Evolutionary conservation across 2,797 vertebrate genomes (phyloP).

Genomic region (Poecilia wingei): DNA sequence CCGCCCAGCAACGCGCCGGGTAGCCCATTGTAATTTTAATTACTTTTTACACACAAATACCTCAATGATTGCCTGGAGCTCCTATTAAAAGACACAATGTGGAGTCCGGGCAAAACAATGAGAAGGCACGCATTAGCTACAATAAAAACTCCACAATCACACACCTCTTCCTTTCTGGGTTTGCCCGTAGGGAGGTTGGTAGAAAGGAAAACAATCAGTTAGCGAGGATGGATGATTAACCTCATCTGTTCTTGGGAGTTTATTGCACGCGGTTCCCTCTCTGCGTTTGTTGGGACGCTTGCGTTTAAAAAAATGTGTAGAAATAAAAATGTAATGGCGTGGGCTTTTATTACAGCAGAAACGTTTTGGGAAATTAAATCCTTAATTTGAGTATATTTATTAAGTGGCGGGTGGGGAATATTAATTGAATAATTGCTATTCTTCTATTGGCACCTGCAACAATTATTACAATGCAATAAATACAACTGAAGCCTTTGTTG

Average conservation of each 20-base stretch:
- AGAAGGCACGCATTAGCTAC: conserved; percentile 64
- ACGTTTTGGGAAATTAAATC: not conserved
- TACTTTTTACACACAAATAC: conserved; percentile 75
- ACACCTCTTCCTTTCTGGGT: conserved; percentile 16
- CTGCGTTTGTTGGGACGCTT: not conserved
- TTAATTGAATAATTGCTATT: not conserved
- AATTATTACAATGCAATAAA: not conserved
- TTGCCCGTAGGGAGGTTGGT: conserved; percentile 28
- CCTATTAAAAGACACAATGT: conserved; percentile 73
- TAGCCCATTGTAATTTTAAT: conserved; percentile 73
- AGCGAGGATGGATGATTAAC: conserved; percentile 32
- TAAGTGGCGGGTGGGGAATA: not conserved
- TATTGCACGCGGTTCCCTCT: conserved; percentile 5
- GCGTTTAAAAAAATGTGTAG: not conserved
- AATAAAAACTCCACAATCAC: conserved; percentile 56
- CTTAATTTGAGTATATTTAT: not conserved
- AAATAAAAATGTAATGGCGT: not conserved
- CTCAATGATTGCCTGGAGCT: conserved; percentile 73
- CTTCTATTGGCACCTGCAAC: not conserved
- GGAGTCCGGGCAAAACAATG: conserved; percentile 57
- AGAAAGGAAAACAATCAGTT: conserved; percentile 48
- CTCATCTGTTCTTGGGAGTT: conserved; percentile 20
- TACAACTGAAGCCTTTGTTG: not conserved
- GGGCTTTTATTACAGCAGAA: not conserved
- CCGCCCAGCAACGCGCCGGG: conserved; percentile 44